Evolutionary conservation across 92 coral and sea anemone genomes (phyloP).

Genomic region (Epizoanthus scotinus): DNA sequence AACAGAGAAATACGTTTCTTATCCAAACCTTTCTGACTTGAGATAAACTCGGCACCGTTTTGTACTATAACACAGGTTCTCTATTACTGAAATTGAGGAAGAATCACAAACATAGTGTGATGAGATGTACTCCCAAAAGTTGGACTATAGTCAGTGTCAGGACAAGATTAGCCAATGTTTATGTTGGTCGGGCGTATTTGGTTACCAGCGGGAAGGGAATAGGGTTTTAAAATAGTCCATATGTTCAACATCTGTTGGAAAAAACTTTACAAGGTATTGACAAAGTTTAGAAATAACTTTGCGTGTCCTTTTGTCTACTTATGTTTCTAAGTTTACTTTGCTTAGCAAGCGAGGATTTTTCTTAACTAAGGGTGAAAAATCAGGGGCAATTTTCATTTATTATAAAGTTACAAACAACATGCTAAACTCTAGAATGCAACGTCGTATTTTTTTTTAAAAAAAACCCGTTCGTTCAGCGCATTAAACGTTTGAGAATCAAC

Average conservation of each 20-base stretch:
- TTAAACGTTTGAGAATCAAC: neutral
- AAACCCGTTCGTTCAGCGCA: neutral
- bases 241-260: constrained; percentile 33
- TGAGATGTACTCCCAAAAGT: neutral
- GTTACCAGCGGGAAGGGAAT: constrained; percentile 11
- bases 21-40: neutral
- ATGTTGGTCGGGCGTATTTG: neutral
- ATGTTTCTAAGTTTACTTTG: neutral
- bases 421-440: no score
- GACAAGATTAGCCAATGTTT: constrained; percentile 1
- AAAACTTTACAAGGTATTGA: neutral
- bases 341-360: neutral
- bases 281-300: neutral
- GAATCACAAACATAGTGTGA: neutral
- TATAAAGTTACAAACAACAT: no score
- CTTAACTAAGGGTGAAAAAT: neutral
- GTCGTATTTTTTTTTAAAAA: no score
- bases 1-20: neutral
- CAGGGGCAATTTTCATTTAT: no score
- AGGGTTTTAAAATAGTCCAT: neutral
- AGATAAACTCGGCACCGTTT: neutral
- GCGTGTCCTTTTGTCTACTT: neutral
- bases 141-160: neutral
- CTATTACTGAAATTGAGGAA: neutral
- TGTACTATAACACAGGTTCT: neutral